Base-by-base conservation (phyloP, 2,113 vertebrate genomes). In the Verasper variegatus region DNA sequence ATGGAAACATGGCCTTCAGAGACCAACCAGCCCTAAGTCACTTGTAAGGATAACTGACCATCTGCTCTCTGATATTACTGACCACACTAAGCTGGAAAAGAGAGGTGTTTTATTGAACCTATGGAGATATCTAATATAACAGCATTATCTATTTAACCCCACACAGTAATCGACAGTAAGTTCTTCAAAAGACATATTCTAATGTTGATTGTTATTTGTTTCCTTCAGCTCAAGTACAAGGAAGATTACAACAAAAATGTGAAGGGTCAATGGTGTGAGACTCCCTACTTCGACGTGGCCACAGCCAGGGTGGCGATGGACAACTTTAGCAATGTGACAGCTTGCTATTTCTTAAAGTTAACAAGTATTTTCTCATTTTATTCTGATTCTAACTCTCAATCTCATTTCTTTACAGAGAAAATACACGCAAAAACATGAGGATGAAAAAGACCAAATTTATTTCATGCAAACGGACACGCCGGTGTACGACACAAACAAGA, bases 391-490 rank as follows among this genome's bases (percentile, higher is more conserved):
- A 18, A 83, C 35, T 21, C 3, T 49, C 2, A 9, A 31, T 58
- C 7, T n/a, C 1, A 65, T 79, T 20, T 10, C 31, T 26, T 31
- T 85, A 56, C 93, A 99, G 98, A 97, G 92, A 73, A 97, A 95
- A 91, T 99, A 99, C 86, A 96, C 96, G 35, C 95, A 97, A 93
- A 89, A 92, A 3, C 95, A 93, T 83, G 97, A 99, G 86, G 92
- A 91, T 13, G 74, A 77, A 0, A 99, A 99, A 96, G 98, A 99
- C 95, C 96, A 96, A 94, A 97, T 99, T 89, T 96, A 97, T 93
- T 99, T 96, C 87, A 98, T 99, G 97, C 96, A 99, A 91, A 99
- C 98, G 0, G 96, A 97, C 45, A 99, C 98, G 5, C 98, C 98
- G 1, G 95, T 97, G 20, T 99, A 99, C 21, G 90, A 93, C 40